Evolutionary conservation across 2,888 invertebrate species (phyloP).

Genomic region (Heteromurus nitidus): DNA sequence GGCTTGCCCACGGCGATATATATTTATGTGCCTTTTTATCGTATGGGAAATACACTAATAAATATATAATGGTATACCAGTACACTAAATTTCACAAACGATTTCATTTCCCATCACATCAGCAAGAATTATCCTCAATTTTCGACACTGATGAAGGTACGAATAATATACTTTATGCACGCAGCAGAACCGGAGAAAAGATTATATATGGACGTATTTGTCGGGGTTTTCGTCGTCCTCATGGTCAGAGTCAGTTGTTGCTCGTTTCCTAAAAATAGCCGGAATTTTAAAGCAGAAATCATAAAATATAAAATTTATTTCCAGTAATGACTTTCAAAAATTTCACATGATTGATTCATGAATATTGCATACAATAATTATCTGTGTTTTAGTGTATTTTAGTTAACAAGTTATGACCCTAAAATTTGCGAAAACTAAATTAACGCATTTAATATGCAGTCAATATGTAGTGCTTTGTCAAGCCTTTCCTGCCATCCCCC

Average conservation of each 20-base stretch:
- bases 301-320: neutral
- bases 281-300: neutral
- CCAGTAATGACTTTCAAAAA: neutral
- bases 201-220: constrained; percentile 28
- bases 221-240: constrained; percentile 39
- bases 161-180: constrained; percentile 39
- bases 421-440: too few relatives aligned
- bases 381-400: too few relatives aligned
- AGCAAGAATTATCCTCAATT: neutral
- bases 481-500: too few relatives aligned
- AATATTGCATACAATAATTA: too few relatives aligned
- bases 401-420: too few relatives aligned
- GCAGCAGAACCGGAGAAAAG: constrained; percentile 47
- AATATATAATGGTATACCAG: too few relatives aligned
- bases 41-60: too few relatives aligned
- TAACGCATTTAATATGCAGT: too few relatives aligned
- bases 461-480: too few relatives aligned
- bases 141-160: constrained; percentile 45
- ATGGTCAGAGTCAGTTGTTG: constrained; percentile 22
- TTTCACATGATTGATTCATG: neutral
- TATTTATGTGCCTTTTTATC: too few relatives aligned
- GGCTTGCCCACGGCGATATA: too few relatives aligned
- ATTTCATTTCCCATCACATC: constrained; percentile 42
- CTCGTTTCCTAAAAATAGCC: constrained; percentile 16
- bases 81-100: too few relatives aligned